These are phyloP conservation scores for Intellagama lesueurii DNA, from an alignment of 2,797 vertebrate genomes.

Conservation along the genomic window DNA sequence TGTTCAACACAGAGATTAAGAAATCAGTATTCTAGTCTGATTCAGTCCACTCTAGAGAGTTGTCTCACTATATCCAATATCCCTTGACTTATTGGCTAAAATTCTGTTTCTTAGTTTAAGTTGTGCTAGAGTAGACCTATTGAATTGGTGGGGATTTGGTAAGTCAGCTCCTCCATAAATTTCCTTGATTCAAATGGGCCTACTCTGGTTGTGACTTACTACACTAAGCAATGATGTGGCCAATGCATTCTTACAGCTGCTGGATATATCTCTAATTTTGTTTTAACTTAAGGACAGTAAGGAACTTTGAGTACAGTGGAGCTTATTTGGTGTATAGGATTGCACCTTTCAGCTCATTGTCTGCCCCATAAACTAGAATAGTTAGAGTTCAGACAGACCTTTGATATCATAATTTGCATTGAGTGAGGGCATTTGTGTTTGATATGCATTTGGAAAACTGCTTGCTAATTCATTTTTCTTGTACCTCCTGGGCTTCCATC, in stretches of 20 bases:
- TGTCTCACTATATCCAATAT: too few species aligned
- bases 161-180: too few species aligned
- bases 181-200: too few species aligned
- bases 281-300: not conserved
- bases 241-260: not conserved
- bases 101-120: too few species aligned
- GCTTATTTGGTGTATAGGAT: not conserved
- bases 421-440: not conserved
- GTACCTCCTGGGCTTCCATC: not conserved
- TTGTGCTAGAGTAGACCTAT: too few species aligned
- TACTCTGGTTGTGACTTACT: too few species aligned
- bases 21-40: not conserved
- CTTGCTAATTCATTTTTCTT: not conserved
- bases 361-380: not conserved
- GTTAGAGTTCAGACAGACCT: not conserved
- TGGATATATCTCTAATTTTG: not conserved
- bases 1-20: not conserved
- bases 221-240: not conserved
- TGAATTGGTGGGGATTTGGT: too few species aligned
- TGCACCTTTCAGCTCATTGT: not conserved
- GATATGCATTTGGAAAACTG: not conserved
- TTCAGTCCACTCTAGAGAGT: not conserved
- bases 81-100: too few species aligned
- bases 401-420: not conserved
- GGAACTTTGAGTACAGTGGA: not conserved